Evolutionary conservation across 2,888 invertebrate genomes (phyloP), one percentile per base, ranked within the genome.

Genomic region (Phasia obesa): DNA sequence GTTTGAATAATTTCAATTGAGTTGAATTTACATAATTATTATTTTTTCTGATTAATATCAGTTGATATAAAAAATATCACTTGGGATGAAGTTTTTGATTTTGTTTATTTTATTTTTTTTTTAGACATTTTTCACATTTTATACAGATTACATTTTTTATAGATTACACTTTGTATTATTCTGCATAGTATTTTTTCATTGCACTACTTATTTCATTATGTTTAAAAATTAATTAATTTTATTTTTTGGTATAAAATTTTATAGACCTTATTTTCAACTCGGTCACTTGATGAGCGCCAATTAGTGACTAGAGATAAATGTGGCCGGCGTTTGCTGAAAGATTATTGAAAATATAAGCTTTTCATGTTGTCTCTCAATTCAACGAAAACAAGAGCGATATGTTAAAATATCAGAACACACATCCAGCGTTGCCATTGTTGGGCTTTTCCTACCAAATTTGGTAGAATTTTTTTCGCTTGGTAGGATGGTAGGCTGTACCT

Each of bases 291-390:
- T 71, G 71, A 79, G 49, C 42, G 79, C 79, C 60, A 82, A 78
- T 83, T 76, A 83, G 71, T 73, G 67, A 67, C 57, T 64, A 42
- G 42, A 65, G 64, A 74, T 67, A 81, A 69, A 59, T 67, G 55
- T 79, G 83, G 67, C 83, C 83, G 83, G 83, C 75, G 76, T 79
- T 76, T 83, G 71, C 65, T 71, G 65, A 71, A 81, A 81, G 71
- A 51, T 71, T 35, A 55, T 65, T 81, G 69, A 64, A 74, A 79
- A 74, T 67, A 59, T 27, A 83, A 83, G 83, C 83, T 83, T 83
- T 83, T 75, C 60, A 75, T 78, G 62, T 55, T 7, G 23, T 35
- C 49, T 21, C 17, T 60, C 51, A 64, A 65, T 25, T 7, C 47
- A 35, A 71, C 23, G 38, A 62, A 19, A 75, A 44, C 57, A 49